Percentiles rank a stretch among this genome's conserved stretches.
Conservation (phyloP, 2,113 vertebrate genomes). For the Mormoops blainvillei region DNA sequence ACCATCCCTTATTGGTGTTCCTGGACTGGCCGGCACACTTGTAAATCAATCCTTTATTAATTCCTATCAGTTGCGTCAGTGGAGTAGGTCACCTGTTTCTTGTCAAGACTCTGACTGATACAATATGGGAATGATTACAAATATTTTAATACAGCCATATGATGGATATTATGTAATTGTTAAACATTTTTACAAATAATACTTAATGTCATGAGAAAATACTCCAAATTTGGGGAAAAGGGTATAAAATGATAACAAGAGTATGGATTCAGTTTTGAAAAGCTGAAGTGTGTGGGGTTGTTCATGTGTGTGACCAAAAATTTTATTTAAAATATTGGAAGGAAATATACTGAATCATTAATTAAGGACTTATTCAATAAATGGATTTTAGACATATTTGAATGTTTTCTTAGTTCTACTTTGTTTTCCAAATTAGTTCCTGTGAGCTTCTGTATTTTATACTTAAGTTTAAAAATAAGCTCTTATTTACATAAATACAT, state of each 20-base stretch:
- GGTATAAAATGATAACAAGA: neutral
- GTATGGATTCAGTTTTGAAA: neutral
- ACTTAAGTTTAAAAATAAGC: neutral
- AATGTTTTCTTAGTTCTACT: neutral
- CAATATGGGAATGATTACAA: neutral
- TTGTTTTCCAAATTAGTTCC: neutral
- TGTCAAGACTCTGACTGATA: neutral
- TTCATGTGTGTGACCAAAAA: neutral
- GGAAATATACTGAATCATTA: neutral
- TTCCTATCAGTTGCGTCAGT: neutral
- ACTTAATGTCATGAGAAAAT: neutral
- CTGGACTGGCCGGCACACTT: neutral
- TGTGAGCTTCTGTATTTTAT: neutral
- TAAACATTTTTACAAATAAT: conserved; percentile 8
- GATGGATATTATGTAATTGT: neutral
- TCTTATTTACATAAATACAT: neutral
- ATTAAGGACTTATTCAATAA: neutral
- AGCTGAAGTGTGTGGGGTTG: neutral
- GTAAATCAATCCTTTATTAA: neutral
- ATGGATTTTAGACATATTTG: neutral
- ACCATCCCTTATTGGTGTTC: neutral
- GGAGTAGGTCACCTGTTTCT: neutral
- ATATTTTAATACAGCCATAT: neutral
- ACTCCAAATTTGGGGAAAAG: neutral
- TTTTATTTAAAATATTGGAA: neutral